A percentile compares a stretch with the other conserved stretches of the same genome.
Conservation (phyloP, 1,140 invertebrate genomes). For the Choristoneura fumiferana region DNA sequence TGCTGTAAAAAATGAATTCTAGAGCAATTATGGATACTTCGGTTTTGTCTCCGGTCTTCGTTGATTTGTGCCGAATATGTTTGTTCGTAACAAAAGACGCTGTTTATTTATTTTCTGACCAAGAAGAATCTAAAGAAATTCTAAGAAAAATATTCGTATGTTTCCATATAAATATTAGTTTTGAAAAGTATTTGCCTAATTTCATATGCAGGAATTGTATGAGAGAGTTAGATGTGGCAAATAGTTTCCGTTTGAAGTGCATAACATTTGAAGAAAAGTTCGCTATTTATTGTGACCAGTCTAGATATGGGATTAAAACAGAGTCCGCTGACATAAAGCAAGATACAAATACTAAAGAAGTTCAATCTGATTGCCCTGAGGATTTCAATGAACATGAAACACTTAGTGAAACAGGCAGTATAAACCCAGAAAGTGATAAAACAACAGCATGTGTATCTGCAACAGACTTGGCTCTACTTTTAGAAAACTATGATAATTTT, state of each 20-base stretch:
- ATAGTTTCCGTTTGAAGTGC: constrained; percentile 57
- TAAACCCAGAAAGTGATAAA: background rate
- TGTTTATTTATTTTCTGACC: constrained; percentile 36
- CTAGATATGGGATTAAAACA: background rate
- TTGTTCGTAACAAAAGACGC: constrained; percentile 30
- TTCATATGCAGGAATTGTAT: constrained; percentile 51
- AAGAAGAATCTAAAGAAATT: constrained; percentile 40
- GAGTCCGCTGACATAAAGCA: background rate
- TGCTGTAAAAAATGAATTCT: too few relatives aligned
- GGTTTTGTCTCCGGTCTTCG: too few relatives aligned
- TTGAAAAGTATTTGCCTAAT: constrained; percentile 41
- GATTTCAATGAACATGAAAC: background rate
- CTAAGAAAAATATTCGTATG: constrained; percentile 49
- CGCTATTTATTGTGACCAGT: background rate
- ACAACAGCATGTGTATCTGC: background rate
- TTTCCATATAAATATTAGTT: constrained; percentile 48
- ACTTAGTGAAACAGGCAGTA: background rate
- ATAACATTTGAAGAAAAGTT: constrained; percentile 47
- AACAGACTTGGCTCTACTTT: background rate
- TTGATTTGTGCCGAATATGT: constrained; percentile 52
- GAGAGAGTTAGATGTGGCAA: constrained; percentile 43
- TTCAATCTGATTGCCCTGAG: constrained; percentile 2
- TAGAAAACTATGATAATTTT: constrained; percentile 18
- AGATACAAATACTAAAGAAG: background rate
- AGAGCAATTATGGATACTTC: too few relatives aligned